Percentiles rank a stretch among this genome's conserved stretches.
These are phyloP conservation scores for Dicaeum eximium DNA, from an alignment of 2,113 vertebrate genomes.

Conservation along the genomic window DNA sequence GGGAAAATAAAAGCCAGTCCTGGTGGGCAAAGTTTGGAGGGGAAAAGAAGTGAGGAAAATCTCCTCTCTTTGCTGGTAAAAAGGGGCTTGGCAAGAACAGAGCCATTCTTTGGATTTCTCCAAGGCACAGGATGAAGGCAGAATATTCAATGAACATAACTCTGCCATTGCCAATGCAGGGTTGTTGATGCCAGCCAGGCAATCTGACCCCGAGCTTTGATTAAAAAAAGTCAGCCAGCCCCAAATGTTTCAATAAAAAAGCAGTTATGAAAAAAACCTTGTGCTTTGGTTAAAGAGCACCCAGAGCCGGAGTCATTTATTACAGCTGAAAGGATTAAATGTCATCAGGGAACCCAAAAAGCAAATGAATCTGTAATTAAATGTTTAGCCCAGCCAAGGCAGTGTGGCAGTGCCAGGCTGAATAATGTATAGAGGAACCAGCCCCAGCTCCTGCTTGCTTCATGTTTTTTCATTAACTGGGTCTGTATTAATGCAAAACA, in stretches of 20 bases:
- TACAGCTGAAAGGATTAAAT: slow-evolving; percentile 58
- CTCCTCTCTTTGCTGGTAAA: background rate
- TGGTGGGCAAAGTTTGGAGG: background rate
- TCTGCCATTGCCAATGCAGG: slow-evolving; percentile 10
- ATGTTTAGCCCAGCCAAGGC: slow-evolving; percentile 48
- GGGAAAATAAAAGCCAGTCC: slow-evolving; percentile 28
- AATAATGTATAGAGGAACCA: slow-evolving; percentile 38
- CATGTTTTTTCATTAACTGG: background rate
- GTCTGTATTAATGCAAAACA: background rate
- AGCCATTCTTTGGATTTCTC: slow-evolving; percentile 27
- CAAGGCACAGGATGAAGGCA: slow-evolving; percentile 18
- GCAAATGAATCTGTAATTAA: slow-evolving; percentile 57
- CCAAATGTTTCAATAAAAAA: slow-evolving; percentile 45
- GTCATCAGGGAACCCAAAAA: slow-evolving; percentile 47
- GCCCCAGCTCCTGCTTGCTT: background rate
- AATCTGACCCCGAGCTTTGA: slow-evolving; percentile 31
- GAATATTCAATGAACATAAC: slow-evolving; percentile 36
- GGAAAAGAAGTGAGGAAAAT: background rate
- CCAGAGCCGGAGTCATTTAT: slow-evolving; percentile 18
- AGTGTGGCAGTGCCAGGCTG: slow-evolving; percentile 29
- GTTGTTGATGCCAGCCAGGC: slow-evolving; percentile 31
- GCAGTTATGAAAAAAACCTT: background rate
- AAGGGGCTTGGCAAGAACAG: slow-evolving; percentile 8
- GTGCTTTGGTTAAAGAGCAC: slow-evolving; percentile 47
- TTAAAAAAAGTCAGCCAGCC: slow-evolving; percentile 28